Conservation (phyloP, 92 coral and sea anemone genomes). For the Palythoa caribaeorum region DNA sequence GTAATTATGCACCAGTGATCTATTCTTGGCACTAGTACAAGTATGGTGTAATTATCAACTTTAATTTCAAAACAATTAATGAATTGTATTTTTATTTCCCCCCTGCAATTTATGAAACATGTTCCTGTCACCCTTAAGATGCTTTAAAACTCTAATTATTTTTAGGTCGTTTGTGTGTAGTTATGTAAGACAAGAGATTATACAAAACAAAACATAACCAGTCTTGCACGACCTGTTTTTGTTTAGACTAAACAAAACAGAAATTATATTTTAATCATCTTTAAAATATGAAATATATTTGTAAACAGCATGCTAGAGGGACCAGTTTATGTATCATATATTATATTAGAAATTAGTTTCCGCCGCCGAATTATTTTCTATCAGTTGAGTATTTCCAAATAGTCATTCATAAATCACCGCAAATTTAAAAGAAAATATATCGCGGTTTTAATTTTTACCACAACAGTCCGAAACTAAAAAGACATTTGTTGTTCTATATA, state of each 20-base stretch:
- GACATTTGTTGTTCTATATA: background rate
- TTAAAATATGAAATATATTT: conserved; percentile 21
- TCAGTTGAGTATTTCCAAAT: background rate
- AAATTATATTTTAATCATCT: background rate
- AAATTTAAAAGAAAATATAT: background rate
- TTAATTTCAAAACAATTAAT: background rate
- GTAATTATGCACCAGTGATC: background rate
- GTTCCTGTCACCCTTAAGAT: background rate
- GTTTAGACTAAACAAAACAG: conserved; percentile 7
- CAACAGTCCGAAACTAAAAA: background rate
- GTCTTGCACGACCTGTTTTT: background rate
- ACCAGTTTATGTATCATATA: background rate
- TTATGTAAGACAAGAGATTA: background rate
- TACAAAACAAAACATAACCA: background rate
- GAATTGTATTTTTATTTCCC: background rate
- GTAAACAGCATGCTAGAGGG: background rate
- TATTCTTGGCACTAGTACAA: background rate
- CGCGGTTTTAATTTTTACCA: background rate
- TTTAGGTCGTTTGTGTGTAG: background rate
- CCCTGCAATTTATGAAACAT: background rate
- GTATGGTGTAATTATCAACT: background rate
- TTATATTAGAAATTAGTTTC: background rate
- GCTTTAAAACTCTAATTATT: background rate
- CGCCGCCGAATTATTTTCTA: background rate
- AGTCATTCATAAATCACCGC: too few relatives aligned